Evolutionary conservation across 2,888 invertebrate species (phyloP), one percentile per base, ranked within the genome.

Genomic region (Bellardia pandia): DNA sequence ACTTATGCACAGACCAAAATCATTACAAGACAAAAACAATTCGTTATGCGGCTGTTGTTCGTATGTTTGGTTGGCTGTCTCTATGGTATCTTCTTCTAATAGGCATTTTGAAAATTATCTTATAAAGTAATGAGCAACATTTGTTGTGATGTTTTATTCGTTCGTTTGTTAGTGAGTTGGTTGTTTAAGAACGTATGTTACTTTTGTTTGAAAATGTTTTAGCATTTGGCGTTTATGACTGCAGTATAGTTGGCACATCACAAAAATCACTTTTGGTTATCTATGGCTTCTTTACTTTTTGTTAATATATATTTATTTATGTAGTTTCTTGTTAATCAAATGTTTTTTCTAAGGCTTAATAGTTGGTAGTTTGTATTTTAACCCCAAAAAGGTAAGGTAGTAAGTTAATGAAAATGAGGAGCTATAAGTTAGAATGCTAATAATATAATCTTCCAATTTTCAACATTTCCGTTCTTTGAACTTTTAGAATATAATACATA

Each of bases 1-100:
- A 91, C 92, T 91, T 91, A 89, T 89, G 88, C 37, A 68, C 37
- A 6, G 64, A 23, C 75, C 71, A 14, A 69, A 82, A 78, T 83
- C 77, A 76, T 74, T 79, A 77, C 45, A 60, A 76, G 66, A 53
- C 51, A 53, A 68, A 60, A 60, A 16, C 33, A 86, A 88, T 89
- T 89, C 85, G 89, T 89, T 88, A 88, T 88, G 89, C 89, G 88
- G 83, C 89, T 89, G 89, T 88, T 86, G 78, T 85, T 37, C 11
- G 58, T 75, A 3, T 69, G 68, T 33, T 66, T 79, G 60, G 66
- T n/a, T 51, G 16, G 16, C 60, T 80, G 58, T 71, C 45, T 60
- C 37, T 69, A 62, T 48, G 45, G 58, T 40, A 4, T 77, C n/a
- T 78, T 16, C 48, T 58, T 77, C n/a, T n/a, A n/a, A 11, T 56